Evolutionary conservation across 2,888 invertebrate species (phyloP), one percentile per base, ranked within the genome.

Genomic region (Parnassius apollo): DNA sequence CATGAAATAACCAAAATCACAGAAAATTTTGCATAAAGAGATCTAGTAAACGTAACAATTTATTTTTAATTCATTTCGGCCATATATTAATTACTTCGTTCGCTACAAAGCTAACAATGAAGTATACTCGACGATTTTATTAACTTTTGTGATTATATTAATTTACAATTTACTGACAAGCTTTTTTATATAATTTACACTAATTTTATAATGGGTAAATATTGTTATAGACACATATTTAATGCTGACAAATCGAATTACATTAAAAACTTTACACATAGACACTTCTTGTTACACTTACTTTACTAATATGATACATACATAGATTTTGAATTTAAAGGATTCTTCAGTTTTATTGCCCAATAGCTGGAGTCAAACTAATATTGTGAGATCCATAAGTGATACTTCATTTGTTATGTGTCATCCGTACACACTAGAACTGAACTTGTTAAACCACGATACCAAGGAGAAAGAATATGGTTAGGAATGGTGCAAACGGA

Each of bases 1-100:
- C 88, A 81, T 76, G 69, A 76, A 75, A 75, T 83, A 85, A 82
- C 70, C 63, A 71, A 67, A 76, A 88, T 88, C 88, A 88, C 88
- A 88, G 87, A 77, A 77, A 69, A 72, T 79, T 82, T 76, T 78
- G 75, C 78, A 77, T 75, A 78, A 76, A 80, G 84, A 86, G 82
- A 86, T 86, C 83, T 75, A 73, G 67, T 65, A 69, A 69, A 66
- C 63, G 65, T 69, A 68, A 73, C 65, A 68, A 67, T 59, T 54
- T 55, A 44, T 55, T 46, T 46, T 46, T 13, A n/a, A 18, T 18
- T 49, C 13, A 49, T 9, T 49, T 49, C n/a, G 49, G n/a, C 13
- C 7, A 49, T 13, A n/a, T 49, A 49, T 13, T 46, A 46, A n/a
- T 46, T 8, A 49, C 13, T 9, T 49, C 13, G 7, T 35, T 35